A percentile compares a stretch with the other conserved stretches of the same genome.
Conservation (phyloP, 2,113 vertebrate species). For the Agapornis roseicollis region DNA sequence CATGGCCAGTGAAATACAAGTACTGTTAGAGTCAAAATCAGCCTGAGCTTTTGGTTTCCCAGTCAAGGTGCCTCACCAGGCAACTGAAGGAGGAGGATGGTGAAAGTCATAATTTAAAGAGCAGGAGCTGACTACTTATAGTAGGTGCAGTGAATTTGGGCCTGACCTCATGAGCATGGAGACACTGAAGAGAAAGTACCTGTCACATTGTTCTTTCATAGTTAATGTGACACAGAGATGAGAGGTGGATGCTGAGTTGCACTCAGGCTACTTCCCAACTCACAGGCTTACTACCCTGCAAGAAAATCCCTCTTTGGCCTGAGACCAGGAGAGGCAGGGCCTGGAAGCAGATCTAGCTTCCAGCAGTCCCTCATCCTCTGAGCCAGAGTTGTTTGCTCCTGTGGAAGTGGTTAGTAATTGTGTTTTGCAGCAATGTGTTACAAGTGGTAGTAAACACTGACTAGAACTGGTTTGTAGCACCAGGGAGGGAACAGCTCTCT, state of each 20-base stretch:
- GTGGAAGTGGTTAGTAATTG: neutral
- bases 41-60: neutral
- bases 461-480: neutral
- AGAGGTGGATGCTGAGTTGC: rapidly evolving
- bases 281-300: neutral
- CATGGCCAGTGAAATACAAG: neutral
- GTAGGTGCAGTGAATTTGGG: neutral
- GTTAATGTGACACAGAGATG: rapidly evolving
- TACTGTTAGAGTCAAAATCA: neutral
- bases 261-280: neutral
- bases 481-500: neutral
- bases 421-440: neutral
- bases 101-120: neutral
- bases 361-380: neutral
- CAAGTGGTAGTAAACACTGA: neutral
- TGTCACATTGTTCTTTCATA: rapidly evolving
- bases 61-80: neutral
- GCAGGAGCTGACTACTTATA: neutral
- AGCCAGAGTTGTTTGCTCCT: neutral
- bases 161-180: neutral
- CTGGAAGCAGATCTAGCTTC: neutral
- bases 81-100: neutral
- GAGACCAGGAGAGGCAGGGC: neutral
- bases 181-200: neutral
- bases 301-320: neutral